Conservation (phyloP, 1,140 invertebrate species). For the Drosophila santomea region DNA sequence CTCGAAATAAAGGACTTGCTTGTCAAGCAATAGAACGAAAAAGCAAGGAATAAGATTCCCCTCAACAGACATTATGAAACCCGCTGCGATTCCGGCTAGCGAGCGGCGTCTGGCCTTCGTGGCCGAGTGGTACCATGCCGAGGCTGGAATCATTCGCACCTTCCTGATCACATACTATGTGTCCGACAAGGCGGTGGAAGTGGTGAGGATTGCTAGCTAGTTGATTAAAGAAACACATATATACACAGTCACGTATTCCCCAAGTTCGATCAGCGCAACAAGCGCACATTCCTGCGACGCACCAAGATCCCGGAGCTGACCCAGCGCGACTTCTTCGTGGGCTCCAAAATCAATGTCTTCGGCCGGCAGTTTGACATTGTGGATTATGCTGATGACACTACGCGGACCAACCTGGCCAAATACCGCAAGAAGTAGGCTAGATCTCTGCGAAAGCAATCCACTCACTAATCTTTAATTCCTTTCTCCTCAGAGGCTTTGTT, state of each 20-base stretch:
- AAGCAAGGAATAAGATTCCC: not conserved
- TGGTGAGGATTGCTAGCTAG: slow-evolving; percentile 85
- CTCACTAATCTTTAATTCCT: not conserved
- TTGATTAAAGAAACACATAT: too few species aligned
- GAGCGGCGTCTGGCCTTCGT: slow-evolving; percentile 86
- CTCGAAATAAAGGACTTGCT: slow-evolving; percentile 10
- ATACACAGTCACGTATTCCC: slow-evolving; percentile 15
- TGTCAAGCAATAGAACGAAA: slow-evolving; percentile 11
- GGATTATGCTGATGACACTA: slow-evolving; percentile 90
- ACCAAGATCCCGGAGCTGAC: slow-evolving; percentile 89
- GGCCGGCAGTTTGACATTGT: slow-evolving; percentile 91
- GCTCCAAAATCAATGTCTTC: slow-evolving; percentile 91
- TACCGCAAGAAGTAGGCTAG: slow-evolving; percentile 87
- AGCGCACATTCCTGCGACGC: slow-evolving; percentile 90
- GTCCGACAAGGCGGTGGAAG: slow-evolving; percentile 90
- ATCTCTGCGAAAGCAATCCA: not conserved
- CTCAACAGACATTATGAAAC: slow-evolving; percentile 24
- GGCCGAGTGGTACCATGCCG: slow-evolving; percentile 93
- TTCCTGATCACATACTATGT: slow-evolving; percentile 92
- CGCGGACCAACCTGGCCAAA: slow-evolving; percentile 87
- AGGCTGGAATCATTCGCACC: slow-evolving; percentile 89
- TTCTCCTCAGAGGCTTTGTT: slow-evolving; percentile 88
- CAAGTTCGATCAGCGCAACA: slow-evolving; percentile 91
- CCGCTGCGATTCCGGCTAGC: slow-evolving; percentile 7
- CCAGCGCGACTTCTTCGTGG: slow-evolving; percentile 90